phyloP scores from a whole-genome alignment of 2,797 vertebrate species.

The Mormyrops attenuatus region DNA sequence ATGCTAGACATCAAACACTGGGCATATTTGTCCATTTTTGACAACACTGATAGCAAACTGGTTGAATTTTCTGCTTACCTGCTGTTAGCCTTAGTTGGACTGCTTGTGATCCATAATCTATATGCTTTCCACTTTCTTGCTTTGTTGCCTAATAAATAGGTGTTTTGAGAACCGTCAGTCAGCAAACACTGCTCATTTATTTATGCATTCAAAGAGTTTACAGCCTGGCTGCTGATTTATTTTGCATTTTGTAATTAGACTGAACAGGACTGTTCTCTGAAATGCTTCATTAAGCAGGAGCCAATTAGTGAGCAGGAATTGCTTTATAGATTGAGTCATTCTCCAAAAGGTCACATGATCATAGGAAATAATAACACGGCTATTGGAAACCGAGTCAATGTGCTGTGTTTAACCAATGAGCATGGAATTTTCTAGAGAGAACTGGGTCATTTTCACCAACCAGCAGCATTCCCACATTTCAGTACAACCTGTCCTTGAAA shows the following conservation, averaged over 20 bases:
- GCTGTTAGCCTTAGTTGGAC: neutral
- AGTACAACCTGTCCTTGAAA: neutral
- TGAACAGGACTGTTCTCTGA: constrained; percentile 14
- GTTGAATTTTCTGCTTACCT: neutral
- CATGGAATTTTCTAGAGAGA: neutral
- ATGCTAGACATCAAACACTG: neutral
- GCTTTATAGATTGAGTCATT: constrained; percentile 7
- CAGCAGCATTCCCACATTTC: neutral
- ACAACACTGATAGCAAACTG: neutral
- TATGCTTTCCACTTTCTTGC: neutral
- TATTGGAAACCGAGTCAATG: neutral
- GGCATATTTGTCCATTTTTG: neutral
- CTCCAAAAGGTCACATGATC: constrained; percentile 11
- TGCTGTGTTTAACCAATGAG: neutral
- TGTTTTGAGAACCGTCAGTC: neutral
- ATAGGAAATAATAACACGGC: constrained; percentile 2
- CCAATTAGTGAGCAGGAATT: constrained; percentile 8
- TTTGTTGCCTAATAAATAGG: neutral
- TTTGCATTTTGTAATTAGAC: constrained; percentile 8
- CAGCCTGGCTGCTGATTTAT: constrained; percentile 4
- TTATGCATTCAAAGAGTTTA: constrained; percentile 12
- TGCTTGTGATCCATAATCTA: neutral
- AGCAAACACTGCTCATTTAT: neutral
- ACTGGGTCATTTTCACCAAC: neutral
- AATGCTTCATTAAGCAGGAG: constrained; percentile 15